These are phyloP conservation scores for Rhynchomys soricoides DNA, from an alignment of 2,113 vertebrate genomes.

Conservation along the genomic window DNA sequence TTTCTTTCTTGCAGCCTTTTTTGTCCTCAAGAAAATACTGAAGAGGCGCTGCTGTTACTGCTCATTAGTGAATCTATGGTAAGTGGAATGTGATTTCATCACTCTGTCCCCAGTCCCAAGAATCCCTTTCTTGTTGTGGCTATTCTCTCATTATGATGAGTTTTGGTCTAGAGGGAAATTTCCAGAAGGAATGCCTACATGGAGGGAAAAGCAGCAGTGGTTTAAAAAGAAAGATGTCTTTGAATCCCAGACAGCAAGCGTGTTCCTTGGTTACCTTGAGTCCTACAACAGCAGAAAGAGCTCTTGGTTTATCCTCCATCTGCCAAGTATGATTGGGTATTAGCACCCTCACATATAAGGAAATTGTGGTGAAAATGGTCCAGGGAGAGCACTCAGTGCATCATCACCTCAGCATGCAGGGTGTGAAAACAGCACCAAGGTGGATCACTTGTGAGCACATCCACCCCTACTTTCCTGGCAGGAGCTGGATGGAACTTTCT, in stretches of 20 bases:
- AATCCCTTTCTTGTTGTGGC: neutral
- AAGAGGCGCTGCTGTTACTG: slow-evolving; percentile 96
- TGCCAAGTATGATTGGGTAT: neutral
- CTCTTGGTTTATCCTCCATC: neutral
- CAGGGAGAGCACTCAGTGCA: neutral
- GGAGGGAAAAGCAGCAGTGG: neutral
- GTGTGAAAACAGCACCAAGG: neutral
- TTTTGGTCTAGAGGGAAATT: slow-evolving; percentile 1
- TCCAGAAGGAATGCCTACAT: neutral
- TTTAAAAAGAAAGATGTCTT: neutral
- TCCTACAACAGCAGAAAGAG: neutral
- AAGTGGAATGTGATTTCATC: slow-evolving; percentile 77
- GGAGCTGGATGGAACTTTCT: neutral
- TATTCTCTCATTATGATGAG: neutral
- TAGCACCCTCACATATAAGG: neutral
- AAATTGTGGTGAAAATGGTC: neutral
- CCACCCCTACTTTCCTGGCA: neutral
- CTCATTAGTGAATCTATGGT: slow-evolving; percentile 99
- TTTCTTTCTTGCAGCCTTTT: slow-evolving; percentile 92
- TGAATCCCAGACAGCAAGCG: neutral
- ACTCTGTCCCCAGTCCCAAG: neutral
- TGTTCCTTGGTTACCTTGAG: neutral
- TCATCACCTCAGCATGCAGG: neutral
- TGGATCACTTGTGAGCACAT: neutral
- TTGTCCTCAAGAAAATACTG: slow-evolving; percentile 99